Percentiles rank a stretch among this genome's conserved stretches.
phyloP scores from a whole-genome alignment of 2,113 vertebrate species.

The Nicator chloris region DNA sequence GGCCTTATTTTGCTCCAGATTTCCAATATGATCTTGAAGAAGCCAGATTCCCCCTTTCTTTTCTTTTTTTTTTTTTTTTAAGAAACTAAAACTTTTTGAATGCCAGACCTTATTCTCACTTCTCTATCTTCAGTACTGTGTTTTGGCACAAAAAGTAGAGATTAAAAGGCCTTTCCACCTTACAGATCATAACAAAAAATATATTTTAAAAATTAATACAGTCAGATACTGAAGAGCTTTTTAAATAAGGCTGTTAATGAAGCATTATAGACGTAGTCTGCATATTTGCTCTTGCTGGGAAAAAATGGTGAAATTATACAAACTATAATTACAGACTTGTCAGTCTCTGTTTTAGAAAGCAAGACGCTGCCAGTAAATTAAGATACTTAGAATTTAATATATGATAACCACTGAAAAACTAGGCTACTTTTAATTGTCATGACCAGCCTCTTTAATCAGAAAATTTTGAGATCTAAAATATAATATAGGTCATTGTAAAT shows the following conservation, averaged over 20 bases:
- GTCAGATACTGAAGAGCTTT: neutral
- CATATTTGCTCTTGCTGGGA: neutral
- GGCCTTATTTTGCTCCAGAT: neutral
- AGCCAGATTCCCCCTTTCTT: neutral
- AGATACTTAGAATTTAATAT: neutral
- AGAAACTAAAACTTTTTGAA: neutral
- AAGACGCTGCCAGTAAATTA: neutral
- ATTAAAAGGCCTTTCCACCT: neutral
- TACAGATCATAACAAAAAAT: neutral
- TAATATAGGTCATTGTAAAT: neutral
- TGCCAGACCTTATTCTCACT: neutral
- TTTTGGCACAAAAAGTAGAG: neutral
- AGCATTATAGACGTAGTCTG: neutral
- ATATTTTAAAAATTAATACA: neutral
- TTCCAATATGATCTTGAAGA: neutral
- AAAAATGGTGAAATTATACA: neutral
- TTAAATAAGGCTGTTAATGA: neutral
- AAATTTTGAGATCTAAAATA: neutral
- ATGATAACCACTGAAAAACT: neutral
- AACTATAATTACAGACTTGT: constrained; percentile 3
- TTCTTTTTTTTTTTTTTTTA: neutral
- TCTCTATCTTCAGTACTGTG: neutral
- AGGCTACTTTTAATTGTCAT: neutral
- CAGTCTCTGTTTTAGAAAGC: neutral
- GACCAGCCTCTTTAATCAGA: neutral